Evolutionary conservation across 2,113 vertebrate species (phyloP), one percentile per base, ranked within the genome.

Genomic region (Prionailurus bengalensis): DNA sequence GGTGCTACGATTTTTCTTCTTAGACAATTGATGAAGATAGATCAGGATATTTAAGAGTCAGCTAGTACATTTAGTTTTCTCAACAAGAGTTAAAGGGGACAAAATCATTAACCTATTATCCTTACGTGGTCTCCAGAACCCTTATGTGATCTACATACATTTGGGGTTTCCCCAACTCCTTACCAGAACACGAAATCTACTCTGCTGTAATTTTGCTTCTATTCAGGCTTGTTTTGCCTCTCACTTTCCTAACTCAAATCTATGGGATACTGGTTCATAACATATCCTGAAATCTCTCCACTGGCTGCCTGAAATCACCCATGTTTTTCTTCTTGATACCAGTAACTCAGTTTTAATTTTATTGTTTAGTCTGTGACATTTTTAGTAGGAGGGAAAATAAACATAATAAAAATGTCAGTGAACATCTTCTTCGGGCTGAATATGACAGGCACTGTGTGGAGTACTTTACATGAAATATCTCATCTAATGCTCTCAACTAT

Each of bases 351-450:
- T 82, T 94, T 84, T 79, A 31, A 6, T 27, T 93, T 71, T 84
- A 78, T 25, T 90, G 23, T 66, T 73, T 83, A 82, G 25, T 86
- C 19, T 76, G 48, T 91, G 36, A 42, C 11, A 82, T 81, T 73
- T 88, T 78, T 51, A 66, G 5, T 76, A 95, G 70, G 76, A 81
- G 83, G 11, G 13, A 92, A 95, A 73, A 81, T 42, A 76, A 94
- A 71, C 10, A 83, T 29, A 45, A 81, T 16, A 68, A 80, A 81
- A 83, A 89, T 25, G 12, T 36, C 27, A 39, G 29, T 4, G n/a
- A 89, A 63, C 4, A 91, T 29, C 73, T 76, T 78, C 65, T 89
- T 89, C 66, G 1, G 4, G 14, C 15, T 79, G 15, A 96, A 61
- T 70, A 68, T 58, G 19, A 33, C 27, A 94, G 65, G 17, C 13